These are phyloP conservation scores for Empis stercorea DNA, from an alignment of 2,888 invertebrate species.

Conservation along the genomic window DNA sequence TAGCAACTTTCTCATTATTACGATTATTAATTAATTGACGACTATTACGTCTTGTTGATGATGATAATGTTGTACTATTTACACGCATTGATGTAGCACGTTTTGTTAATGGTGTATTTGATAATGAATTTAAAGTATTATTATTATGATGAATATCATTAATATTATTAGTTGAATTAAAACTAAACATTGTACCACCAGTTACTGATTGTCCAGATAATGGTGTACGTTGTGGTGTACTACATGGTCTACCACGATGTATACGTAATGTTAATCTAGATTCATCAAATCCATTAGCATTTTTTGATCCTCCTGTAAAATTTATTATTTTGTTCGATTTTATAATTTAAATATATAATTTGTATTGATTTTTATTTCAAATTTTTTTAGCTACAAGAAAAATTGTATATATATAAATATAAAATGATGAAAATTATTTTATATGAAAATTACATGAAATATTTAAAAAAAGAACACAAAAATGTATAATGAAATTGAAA, in stretches of 20 bases:
- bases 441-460: too few relatives aligned
- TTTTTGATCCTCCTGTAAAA: conserved; percentile 6
- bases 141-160: neutral
- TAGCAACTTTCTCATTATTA: conserved; percentile 68
- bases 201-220: conserved; percentile 45
- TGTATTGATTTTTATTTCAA: too few relatives aligned
- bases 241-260: conserved; percentile 61
- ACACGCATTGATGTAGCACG: conserved; percentile 42
- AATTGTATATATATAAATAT: too few relatives aligned
- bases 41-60: conserved; percentile 32
- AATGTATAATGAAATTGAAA: too few relatives aligned
- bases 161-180: neutral
- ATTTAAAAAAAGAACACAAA: too few relatives aligned
- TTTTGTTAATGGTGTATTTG: conserved; percentile 32
- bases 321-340: conserved; percentile 11
- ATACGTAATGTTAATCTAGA: conserved; percentile 79
- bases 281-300: conserved; percentile 65
- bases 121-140: conserved; percentile 7
- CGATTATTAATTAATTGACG: conserved; percentile 25
- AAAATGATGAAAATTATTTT: too few relatives aligned
- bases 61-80: conserved; percentile 29
- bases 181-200: conserved; percentile 25
- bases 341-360: conserved; percentile 3
- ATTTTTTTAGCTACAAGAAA: too few relatives aligned
- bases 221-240: conserved; percentile 39